phyloP scores from a whole-genome alignment of 2,113 vertebrate genomes.

The Indicator indicator region DNA sequence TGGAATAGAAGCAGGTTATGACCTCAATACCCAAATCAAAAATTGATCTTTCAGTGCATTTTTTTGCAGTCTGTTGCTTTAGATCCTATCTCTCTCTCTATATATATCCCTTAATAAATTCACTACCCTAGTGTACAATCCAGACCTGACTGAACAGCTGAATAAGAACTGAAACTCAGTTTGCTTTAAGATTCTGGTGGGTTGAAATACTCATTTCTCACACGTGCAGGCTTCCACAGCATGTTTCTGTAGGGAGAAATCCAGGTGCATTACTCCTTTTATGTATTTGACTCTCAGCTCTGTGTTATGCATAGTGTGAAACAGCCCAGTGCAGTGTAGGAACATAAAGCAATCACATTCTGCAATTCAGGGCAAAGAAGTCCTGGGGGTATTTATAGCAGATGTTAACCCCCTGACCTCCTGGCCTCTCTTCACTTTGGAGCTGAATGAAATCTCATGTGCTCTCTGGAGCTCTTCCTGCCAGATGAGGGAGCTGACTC shows the following conservation, averaged over 20 bases:
- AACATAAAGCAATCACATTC: slow-evolving; percentile 1
- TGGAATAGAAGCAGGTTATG: slow-evolving; percentile 13
- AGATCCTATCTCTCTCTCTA: not conserved
- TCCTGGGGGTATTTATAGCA: slow-evolving; percentile 21
- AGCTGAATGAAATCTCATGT: not conserved
- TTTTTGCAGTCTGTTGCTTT: slow-evolving; percentile 29
- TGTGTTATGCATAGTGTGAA: not conserved
- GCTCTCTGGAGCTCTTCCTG: not conserved
- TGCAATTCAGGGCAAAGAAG: not conserved
- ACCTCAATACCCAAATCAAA: slow-evolving; percentile 48
- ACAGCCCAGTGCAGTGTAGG: not conserved
- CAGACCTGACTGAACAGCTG: not conserved
- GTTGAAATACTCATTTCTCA: not conserved
- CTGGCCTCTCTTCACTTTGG: not conserved
- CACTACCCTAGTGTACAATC: not conserved
- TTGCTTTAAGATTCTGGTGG: not conserved
- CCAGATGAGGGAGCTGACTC: not conserved
- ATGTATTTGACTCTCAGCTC: not conserved
- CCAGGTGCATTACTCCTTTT: not conserved
- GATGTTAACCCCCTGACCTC: slow-evolving; percentile 29
- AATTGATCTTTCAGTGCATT: slow-evolving; percentile 10
- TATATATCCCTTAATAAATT: slow-evolving; percentile 26
- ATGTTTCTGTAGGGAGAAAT: not conserved
- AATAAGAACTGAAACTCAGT: not conserved
- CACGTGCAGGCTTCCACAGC: not conserved